Base-by-base conservation (phyloP, 2,113 vertebrate genomes). In the Thomomys bottae region DNA sequence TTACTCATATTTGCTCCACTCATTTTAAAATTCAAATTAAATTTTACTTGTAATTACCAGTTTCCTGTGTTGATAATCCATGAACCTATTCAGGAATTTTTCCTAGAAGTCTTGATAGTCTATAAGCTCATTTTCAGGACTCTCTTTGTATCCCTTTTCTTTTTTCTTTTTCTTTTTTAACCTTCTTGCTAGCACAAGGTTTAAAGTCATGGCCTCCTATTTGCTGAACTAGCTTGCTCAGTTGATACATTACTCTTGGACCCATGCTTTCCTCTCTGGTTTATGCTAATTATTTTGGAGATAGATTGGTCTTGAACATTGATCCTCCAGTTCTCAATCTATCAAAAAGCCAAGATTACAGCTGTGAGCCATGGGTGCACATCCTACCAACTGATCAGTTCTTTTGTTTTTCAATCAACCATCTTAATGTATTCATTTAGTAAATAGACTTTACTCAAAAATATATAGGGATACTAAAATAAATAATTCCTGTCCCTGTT, bases 11-110 rank as follows among this genome's bases (percentile, higher is more conserved):
- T 78, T 77, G 8, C 6, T 38, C 78, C 49, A 6, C 78, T 6
- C 15, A 28, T 92, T 81, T 24, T 94, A 68, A 45, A n/a, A 17
- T 54, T 84, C 28, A 82, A 92, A 45, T 26, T 45, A 49, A 88
- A 66, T 23, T 84, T 76, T 71, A 76, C 71, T 20, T 87, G 32
- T 12, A 0, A 36, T 8, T 18, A 32, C 1, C 6, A 80, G 23
- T 17, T 67, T 34, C 61, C 64, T 70, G 86, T 79, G 4, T 2
- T 49, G 30, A 18, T 30, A 12, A 3, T 71, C 15, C 30, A 49
- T n/a, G 14, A 86, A 67, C 84, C 24, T 9, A 67, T 28, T 38
- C 20, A 64, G 5, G 5, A 2, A 85, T 92, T 70, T 86, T 94
- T 73, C 23, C 34, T 28, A 81, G 30, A 84, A 87, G 66, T 45